Percentiles rank a stretch among this genome's conserved stretches.
Conservation (phyloP, 1,140 invertebrate species). For the Psix sp. region DNA sequence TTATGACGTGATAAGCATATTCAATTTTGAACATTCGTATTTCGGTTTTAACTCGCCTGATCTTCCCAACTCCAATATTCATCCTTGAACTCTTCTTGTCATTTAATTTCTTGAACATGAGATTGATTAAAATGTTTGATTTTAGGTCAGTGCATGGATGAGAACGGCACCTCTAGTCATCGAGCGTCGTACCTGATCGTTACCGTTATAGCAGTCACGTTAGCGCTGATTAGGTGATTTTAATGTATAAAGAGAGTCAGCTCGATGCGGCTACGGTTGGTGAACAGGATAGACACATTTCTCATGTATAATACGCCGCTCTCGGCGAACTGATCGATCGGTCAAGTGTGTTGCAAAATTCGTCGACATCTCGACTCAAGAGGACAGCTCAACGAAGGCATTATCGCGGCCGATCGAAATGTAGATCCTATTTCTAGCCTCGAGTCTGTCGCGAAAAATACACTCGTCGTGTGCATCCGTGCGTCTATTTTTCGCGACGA, state of each 20-base stretch:
- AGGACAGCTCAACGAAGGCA: conserved; percentile 45
- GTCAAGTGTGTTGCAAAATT: conserved; percentile 37
- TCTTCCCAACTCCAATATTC: too few relatives aligned
- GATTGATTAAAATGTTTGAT: conserved; percentile 30
- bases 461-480: conserved; percentile 42
- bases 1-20: too few relatives aligned
- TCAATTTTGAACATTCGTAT: too few relatives aligned
- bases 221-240: conserved; percentile 75
- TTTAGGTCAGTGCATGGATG: conserved; percentile 75
- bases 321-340: conserved; percentile 52
- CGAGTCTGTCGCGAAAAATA: conserved; percentile 59
- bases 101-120: too few relatives aligned
- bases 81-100: too few relatives aligned
- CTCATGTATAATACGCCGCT: conserved; percentile 55
- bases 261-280: conserved; percentile 54
- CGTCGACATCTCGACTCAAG: conserved; percentile 33
- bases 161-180: conserved; percentile 63
- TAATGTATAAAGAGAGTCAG: conserved; percentile 65
- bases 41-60: too few relatives aligned
- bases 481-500: conserved; percentile 38
- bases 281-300: conserved; percentile 61
- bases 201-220: conserved; percentile 63
- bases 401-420: conserved; percentile 61
- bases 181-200: conserved; percentile 70
- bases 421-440: conserved; percentile 65